phyloP scores from a whole-genome alignment of 2,888 invertebrate genomes.

The Diarsia rubi region DNA sequence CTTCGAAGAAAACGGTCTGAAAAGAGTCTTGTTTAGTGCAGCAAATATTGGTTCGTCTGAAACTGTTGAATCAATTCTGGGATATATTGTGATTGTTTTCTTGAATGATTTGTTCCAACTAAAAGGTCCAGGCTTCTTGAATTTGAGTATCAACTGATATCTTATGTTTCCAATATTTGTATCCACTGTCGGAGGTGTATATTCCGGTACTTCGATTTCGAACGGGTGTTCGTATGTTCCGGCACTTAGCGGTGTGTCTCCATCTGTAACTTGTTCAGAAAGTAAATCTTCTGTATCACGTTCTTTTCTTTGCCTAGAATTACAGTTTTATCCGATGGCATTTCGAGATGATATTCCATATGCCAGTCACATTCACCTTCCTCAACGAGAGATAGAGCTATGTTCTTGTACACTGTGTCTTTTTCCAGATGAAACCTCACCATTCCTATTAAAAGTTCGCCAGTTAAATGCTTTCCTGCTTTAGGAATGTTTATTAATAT shows the following conservation, averaged over 20 bases:
- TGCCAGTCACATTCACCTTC: background rate
- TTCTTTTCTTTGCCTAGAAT: slow-evolving; percentile 14
- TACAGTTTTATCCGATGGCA: background rate
- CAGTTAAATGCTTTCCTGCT: slow-evolving; percentile 41
- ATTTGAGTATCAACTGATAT: slow-evolving; percentile 39
- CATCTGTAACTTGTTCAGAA: slow-evolving; percentile 8
- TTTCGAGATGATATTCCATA: no score
- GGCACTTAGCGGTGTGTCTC: slow-evolving; percentile 4
- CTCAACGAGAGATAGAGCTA: slow-evolving; percentile 57
- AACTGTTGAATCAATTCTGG: slow-evolving; percentile 32
- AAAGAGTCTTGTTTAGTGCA: slow-evolving; percentile 22
- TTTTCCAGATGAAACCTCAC: slow-evolving; percentile 65
- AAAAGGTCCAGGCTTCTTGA: slow-evolving; percentile 26
- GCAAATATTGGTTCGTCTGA: slow-evolving; percentile 6
- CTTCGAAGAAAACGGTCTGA: slow-evolving; percentile 24
- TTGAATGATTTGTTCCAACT: slow-evolving; percentile 19
- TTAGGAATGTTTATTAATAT: slow-evolving; percentile 60
- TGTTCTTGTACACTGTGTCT: slow-evolving; percentile 60
- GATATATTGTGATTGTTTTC: slow-evolving; percentile 21
- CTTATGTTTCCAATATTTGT: slow-evolving; percentile 31
- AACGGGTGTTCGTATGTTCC: slow-evolving; percentile 44
- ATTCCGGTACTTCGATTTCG: slow-evolving; percentile 38
- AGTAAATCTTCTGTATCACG: slow-evolving; percentile 24
- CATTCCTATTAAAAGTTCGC: slow-evolving; percentile 60
- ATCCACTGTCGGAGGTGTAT: slow-evolving; percentile 38